Evolutionary conservation across 1,140 invertebrate species (phyloP), one percentile per base, ranked within the genome.

Genomic region (Dendrolimus kikuchii): DNA sequence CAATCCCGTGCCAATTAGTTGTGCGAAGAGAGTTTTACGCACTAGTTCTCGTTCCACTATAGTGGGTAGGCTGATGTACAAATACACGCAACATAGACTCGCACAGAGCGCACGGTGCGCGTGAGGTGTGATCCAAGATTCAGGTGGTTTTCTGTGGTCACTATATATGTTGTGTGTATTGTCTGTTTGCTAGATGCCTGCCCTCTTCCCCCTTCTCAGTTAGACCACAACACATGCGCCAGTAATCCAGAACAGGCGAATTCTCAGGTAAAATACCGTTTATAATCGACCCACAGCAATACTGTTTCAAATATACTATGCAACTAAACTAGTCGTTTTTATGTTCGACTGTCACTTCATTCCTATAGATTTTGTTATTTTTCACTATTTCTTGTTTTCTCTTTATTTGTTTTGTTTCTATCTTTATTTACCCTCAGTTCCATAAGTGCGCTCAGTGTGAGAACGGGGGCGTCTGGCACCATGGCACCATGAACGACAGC

Each of bases 161-260:
- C 81, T 86, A 81, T 86, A 81, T 82, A 88, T 87, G 87, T 88
- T 83, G 87, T 88, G 87, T 88, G 87, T 88, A 88, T 88, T 88
- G 86, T 88, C 82, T 88, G 87, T 86, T 88, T 88, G 87, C 87
- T 88, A 91, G 90, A 91, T 91, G 90, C 90, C 90, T 91, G 90
- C 89, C 89, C 89, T 89, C 89, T 89, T 88, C 89, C 90, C 88
- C 86, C 86, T 88, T 90, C 90, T 90, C 89, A 90, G 89, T 90
- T 90, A 91, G 90, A 90, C 89, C 89, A 89, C 88, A 89, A 87
- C 88, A 89, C 87, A 88, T 86, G 78, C 82, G 86, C 86, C 84
- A 88, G 87, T 86, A 88, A 85, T 87, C 86, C 81, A 87, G 87
- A 88, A 86, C 87, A 87, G 87, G 83, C 82, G 86, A 86, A 79